phyloP scores from a whole-genome alignment of 2,113 vertebrate species.

The Cardinalis cardinalis region DNA sequence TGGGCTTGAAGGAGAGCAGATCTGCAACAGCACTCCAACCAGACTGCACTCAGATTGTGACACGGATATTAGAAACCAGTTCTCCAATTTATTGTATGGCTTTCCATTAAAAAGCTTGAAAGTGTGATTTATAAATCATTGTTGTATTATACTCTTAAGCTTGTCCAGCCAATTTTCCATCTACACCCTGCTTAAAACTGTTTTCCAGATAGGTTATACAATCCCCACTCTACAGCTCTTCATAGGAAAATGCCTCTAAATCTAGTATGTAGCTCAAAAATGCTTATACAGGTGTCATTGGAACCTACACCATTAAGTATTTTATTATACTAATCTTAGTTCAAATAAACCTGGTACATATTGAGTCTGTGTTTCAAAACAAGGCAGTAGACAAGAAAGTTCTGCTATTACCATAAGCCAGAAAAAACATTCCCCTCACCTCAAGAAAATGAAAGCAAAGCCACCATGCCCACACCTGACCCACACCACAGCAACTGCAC shows the following conservation, averaged over 20 bases:
- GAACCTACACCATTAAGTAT: neutral
- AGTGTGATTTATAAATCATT: neutral
- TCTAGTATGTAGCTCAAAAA: neutral
- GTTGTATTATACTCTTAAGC: neutral
- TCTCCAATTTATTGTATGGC: neutral
- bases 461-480: neutral
- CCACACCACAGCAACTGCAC: neutral
- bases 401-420: neutral
- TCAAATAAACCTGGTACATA: neutral
- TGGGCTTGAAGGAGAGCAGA: neutral
- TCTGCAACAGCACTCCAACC: neutral
- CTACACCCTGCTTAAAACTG: neutral
- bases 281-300: neutral
- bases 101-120: neutral
- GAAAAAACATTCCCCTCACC: neutral
- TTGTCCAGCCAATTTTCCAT: neutral
- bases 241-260: neutral
- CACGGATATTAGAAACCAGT: accelerated
- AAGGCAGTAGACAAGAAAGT: neutral
- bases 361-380: neutral
- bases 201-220: neutral
- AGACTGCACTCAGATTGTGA: accelerated
- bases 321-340: neutral
- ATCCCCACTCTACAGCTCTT: neutral
- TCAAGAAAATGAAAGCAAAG: neutral